Evolutionary conservation across 2,797 vertebrate genomes (phyloP).

Genomic region (Bradypodion pumilum): DNA sequence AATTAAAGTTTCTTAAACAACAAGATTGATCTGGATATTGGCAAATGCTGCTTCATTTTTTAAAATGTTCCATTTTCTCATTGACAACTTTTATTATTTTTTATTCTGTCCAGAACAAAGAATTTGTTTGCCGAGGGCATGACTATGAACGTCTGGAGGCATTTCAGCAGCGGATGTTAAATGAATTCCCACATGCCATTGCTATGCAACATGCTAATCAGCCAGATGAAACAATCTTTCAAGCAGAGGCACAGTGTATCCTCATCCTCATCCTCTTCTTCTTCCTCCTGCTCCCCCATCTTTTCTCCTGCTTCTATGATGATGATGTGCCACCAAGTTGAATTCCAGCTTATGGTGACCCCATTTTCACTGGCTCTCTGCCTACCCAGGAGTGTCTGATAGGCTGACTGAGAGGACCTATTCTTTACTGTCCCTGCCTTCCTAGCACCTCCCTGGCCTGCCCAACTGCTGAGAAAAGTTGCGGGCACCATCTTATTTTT

Average conservation of each 20-base stretch:
- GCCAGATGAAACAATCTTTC: slow-evolving; percentile 98
- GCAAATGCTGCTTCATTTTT: not conserved
- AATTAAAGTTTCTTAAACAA: not conserved
- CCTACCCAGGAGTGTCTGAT: too few species aligned
- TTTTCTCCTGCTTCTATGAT: too few species aligned
- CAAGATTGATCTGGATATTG: not conserved
- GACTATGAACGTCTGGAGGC: slow-evolving; percentile 96
- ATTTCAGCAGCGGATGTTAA: slow-evolving; percentile 96
- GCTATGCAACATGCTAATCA: slow-evolving; percentile 99
- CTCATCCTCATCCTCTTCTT: slow-evolving; percentile 69
- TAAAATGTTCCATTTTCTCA: slow-evolving; percentile 28
- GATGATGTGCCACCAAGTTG: too few species aligned
- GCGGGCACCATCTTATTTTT: too few species aligned
- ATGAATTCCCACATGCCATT: slow-evolving; percentile 95
- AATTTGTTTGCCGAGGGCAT: slow-evolving; percentile 96
- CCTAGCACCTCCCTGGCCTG: too few species aligned
- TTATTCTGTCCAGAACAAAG: slow-evolving; percentile 85
- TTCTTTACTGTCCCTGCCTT: too few species aligned
- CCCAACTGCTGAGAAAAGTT: too few species aligned
- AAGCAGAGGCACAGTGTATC: slow-evolving; percentile 99
- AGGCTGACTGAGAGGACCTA: too few species aligned
- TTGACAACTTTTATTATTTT: slow-evolving; percentile 24
- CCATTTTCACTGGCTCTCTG: too few species aligned
- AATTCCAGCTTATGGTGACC: too few species aligned
- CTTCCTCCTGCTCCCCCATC: too few species aligned